Conservation (phyloP, 2,888 invertebrate species). For the Entomobrya proxima region DNA sequence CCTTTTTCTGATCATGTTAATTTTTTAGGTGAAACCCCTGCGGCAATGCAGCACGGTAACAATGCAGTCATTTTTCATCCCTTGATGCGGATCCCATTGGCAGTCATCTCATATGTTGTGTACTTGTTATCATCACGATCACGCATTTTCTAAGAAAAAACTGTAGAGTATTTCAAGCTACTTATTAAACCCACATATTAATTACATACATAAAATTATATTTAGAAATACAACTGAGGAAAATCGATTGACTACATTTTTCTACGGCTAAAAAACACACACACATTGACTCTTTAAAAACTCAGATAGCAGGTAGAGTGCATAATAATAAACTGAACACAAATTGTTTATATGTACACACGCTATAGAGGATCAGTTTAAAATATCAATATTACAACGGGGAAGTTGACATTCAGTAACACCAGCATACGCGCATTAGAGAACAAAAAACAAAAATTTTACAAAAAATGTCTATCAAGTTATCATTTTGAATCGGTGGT, state of each 20-base stretch:
- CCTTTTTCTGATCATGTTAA: too few species aligned
- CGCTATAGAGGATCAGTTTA: too few species aligned
- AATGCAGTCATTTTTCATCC: conserved; percentile 25
- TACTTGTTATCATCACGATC: conserved; percentile 43
- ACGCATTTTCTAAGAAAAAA: conserved; percentile 42
- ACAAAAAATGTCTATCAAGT: too few species aligned
- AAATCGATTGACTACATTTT: neutral
- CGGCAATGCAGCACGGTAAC: conserved; percentile 75
- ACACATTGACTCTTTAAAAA: neutral
- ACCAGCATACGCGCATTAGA: too few species aligned
- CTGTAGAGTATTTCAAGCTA: neutral
- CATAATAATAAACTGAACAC: neutral
- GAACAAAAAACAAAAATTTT: neutral
- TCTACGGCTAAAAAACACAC: neutral
- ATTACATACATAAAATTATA: neutral
- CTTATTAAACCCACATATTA: neutral
- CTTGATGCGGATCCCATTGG: conserved; percentile 34
- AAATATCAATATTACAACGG: neutral
- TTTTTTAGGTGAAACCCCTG: conserved; percentile 73
- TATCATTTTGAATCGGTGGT: too few species aligned
- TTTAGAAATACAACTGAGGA: neutral
- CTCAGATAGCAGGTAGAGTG: conserved; percentile 17
- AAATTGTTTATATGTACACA: neutral
- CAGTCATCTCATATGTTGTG: conserved; percentile 17
- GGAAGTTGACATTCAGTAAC: conserved; percentile 29